Evolutionary conservation across 2,888 invertebrate genomes (phyloP).

Genomic region (Merodon equestris): DNA sequence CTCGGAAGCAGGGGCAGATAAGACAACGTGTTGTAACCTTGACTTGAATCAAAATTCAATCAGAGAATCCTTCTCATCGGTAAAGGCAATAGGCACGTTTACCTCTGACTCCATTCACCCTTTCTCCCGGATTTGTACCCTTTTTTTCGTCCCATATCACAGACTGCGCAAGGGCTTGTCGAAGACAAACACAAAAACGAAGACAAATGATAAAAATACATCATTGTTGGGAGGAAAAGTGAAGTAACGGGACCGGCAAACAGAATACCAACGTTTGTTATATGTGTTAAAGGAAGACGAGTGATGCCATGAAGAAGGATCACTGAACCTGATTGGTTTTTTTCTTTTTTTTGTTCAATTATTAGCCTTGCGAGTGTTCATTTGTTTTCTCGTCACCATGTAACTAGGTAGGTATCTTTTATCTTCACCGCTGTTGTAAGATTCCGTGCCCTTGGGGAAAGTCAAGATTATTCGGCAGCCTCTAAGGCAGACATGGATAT

Average conservation of each 20-base stretch:
- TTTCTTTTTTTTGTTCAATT: conserved; percentile 7
- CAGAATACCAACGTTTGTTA: background rate
- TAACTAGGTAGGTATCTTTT: background rate
- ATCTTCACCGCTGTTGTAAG: no score
- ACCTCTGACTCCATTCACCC: conserved; percentile 15
- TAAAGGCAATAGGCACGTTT: background rate
- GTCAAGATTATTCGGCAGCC: no score
- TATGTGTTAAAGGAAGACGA: background rate
- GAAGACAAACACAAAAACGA: background rate
- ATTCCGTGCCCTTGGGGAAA: no score
- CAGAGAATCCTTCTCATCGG: background rate
- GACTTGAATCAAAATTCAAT: conserved; percentile 11
- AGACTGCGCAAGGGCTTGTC: background rate
- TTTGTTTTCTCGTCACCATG: conserved; percentile 2
- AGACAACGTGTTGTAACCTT: no score
- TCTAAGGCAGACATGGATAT: no score
- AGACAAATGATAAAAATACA: conserved; percentile 19
- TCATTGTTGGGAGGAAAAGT: background rate
- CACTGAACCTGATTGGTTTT: conserved; percentile 10
- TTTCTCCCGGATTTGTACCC: conserved; percentile 10
- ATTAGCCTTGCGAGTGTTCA: conserved; percentile 11
- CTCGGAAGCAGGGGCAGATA: no score
- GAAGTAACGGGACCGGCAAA: background rate
- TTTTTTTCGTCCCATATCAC: background rate
- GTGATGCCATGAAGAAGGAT: background rate